A percentile compares a stretch with the other conserved stretches of the same genome.
Evolutionary conservation across 2,888 invertebrate genomes (phyloP).

Genomic region (Agriopis aurantiaria): DNA sequence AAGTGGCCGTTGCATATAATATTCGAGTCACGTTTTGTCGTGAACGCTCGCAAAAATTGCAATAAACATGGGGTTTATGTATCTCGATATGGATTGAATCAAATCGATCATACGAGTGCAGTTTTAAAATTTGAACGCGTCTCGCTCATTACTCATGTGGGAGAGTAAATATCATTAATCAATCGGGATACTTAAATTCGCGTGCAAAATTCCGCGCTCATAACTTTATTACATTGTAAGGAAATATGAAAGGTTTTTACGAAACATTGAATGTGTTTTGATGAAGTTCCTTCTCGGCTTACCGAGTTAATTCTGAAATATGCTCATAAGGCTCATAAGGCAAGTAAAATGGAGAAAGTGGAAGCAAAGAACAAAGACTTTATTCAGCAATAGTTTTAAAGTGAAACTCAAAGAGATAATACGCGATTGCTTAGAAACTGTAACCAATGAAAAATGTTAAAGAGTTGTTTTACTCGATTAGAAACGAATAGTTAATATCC

Average conservation of each 20-base stretch:
- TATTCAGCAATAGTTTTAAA: not conserved
- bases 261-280: slow-evolving; percentile 40
- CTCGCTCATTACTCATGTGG: slow-evolving; percentile 44
- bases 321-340: slow-evolving; percentile 19
- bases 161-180: slow-evolving; percentile 45
- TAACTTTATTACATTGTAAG: slow-evolving; percentile 38
- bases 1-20: slow-evolving; percentile 63
- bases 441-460: slow-evolving; percentile 1
- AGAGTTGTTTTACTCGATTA: slow-evolving; percentile 13
- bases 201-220: slow-evolving; percentile 32
- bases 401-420: slow-evolving; percentile 22
- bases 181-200: slow-evolving; percentile 37
- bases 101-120: slow-evolving; percentile 53
- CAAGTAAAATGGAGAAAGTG: slow-evolving; percentile 28
- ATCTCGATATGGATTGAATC: slow-evolving; percentile 62
- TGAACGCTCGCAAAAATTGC: slow-evolving; percentile 56
- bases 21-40: slow-evolving; percentile 68
- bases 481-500: slow-evolving; percentile 13
- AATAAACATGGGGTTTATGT: slow-evolving; percentile 63
- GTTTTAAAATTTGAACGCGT: slow-evolving; percentile 42
- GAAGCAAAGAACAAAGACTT: slow-evolving; percentile 3
- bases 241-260: slow-evolving; percentile 35
- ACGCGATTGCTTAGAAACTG: slow-evolving; percentile 9
- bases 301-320: slow-evolving; percentile 40
- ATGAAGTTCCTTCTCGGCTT: slow-evolving; percentile 36